Evolutionary conservation across 2,797 vertebrate genomes (phyloP).

Genomic region (Fringilla coelebs): DNA sequence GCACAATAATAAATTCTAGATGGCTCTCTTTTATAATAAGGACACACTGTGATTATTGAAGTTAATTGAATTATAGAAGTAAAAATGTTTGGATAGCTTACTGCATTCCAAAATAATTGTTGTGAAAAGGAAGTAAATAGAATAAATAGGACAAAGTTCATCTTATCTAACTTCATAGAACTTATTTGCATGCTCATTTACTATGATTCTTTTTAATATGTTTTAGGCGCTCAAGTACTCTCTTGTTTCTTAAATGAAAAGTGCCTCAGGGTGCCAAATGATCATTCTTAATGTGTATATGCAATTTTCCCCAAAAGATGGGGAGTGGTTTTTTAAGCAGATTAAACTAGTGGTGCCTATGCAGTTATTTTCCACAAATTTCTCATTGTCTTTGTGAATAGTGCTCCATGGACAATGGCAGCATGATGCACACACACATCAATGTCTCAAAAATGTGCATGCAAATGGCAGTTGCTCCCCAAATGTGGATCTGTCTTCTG

Average conservation of each 20-base stretch:
- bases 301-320: background rate
- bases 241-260: constrained; percentile 6
- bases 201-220: background rate
- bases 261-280: background rate
- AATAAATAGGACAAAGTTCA: constrained; percentile 20
- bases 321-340: background rate
- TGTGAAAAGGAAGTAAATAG: background rate
- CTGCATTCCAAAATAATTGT: background rate
- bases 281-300: background rate
- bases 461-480: background rate
- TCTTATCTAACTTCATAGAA: background rate
- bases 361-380: background rate
- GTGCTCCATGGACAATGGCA: background rate
- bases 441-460: background rate
- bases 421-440: background rate
- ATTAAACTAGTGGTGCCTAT: background rate
- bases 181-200: background rate
- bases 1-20: background rate
- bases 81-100: background rate
- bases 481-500: background rate
- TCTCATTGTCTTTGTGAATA: background rate
- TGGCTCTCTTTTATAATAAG: background rate
- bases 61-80: background rate
- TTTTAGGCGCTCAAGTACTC: background rate
- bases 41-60: background rate